phyloP scores from a whole-genome alignment of 2,888 invertebrate genomes.

The Drosophila algonquin region DNA sequence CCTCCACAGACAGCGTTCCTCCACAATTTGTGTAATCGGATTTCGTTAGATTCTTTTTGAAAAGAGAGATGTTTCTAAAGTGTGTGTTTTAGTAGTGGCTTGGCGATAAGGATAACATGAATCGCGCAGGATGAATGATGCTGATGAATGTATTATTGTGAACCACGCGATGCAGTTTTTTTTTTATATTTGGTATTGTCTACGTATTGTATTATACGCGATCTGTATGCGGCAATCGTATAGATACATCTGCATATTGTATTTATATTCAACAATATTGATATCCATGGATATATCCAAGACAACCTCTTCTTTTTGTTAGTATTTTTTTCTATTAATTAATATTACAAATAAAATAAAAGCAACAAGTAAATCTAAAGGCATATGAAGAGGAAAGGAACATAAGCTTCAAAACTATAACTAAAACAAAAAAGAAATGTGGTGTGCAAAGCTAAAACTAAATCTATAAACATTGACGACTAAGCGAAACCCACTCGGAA shows the following conservation, averaged over 20 bases:
- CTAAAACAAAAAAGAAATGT: slow-evolving; percentile 12
- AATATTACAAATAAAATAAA: slow-evolving; percentile 61
- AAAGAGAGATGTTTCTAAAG: slow-evolving; percentile 19
- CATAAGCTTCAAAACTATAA: slow-evolving; percentile 20
- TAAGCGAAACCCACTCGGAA: slow-evolving; percentile 33
- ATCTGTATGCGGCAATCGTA: slow-evolving; percentile 15
- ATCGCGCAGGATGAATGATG: slow-evolving; percentile 6
- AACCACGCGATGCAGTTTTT: slow-evolving; percentile 20
- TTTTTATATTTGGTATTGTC: neutral
- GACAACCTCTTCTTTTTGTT: slow-evolving; percentile 75
- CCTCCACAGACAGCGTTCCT: neutral
- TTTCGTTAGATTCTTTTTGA: neutral
- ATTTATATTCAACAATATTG: slow-evolving; percentile 20
- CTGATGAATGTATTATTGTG: slow-evolving; percentile 31
- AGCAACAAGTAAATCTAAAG: slow-evolving; percentile 17
- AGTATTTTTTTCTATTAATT: slow-evolving; percentile 74
- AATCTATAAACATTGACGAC: slow-evolving; percentile 51
- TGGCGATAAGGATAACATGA: slow-evolving; percentile 22
- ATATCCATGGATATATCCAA: slow-evolving; percentile 59
- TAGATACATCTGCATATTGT: slow-evolving; percentile 24
- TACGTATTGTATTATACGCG: slow-evolving; percentile 36
- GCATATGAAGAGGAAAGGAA: slow-evolving; percentile 21
- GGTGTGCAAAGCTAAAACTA: slow-evolving; percentile 51
- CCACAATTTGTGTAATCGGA: neutral
- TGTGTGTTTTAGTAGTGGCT: slow-evolving; percentile 30